Percentiles rank a stretch among this genome's conserved stretches.
phyloP scores from a whole-genome alignment of 1,140 invertebrate species.

The Papilio dardanus region DNA sequence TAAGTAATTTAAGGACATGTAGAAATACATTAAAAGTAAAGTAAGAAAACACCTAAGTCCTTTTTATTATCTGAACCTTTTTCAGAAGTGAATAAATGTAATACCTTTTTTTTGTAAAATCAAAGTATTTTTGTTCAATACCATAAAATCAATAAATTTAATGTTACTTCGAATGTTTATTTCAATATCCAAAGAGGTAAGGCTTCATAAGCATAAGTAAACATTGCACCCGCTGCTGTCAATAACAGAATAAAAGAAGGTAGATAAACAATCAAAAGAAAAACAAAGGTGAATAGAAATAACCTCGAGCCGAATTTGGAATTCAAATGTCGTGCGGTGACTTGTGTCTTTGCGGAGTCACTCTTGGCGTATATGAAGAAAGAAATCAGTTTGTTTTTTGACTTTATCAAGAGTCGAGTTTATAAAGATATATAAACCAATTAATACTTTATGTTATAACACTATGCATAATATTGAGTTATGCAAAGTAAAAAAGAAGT shows the following conservation, averaged over 20 bases:
- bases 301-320: slow-evolving; percentile 77
- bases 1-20: too few species aligned
- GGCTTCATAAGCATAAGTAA: slow-evolving; percentile 70
- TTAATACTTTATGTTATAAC: neutral
- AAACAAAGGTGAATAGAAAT: slow-evolving; percentile 79
- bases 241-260: slow-evolving; percentile 76
- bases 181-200: slow-evolving; percentile 7
- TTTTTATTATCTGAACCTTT: too few species aligned
- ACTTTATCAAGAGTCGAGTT: neutral
- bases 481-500: too few species aligned
- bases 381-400: slow-evolving; percentile 38
- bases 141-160: neutral
- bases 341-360: slow-evolving; percentile 52
- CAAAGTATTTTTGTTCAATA: too few species aligned
- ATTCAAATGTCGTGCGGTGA: slow-evolving; percentile 81
- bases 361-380: slow-evolving; percentile 35
- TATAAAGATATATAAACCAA: neutral
- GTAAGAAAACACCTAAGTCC: too few species aligned
- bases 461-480: neutral
- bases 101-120: too few species aligned
- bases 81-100: too few species aligned
- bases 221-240: slow-evolving; percentile 61
- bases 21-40: too few species aligned
- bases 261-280: slow-evolving; percentile 79
- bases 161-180: neutral